phyloP scores from a whole-genome alignment of 2,797 vertebrate genomes.

The Mallotus villosus region DNA sequence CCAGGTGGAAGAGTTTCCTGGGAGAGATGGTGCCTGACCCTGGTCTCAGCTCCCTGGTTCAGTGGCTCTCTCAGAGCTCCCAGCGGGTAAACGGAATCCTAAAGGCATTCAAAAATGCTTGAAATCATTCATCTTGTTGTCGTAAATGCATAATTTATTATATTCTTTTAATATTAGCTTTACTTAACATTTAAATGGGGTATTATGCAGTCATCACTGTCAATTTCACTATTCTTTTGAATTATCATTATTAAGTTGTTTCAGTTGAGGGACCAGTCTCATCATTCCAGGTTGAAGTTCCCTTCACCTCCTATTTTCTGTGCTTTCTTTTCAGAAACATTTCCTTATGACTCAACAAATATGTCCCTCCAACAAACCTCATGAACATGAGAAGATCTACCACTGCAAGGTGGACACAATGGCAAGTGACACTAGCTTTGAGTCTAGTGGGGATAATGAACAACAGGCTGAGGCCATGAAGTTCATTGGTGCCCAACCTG shows the following conservation, averaged over 20 bases:
- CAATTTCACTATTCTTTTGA: no score
- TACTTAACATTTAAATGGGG: no score
- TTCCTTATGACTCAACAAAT: conserved; percentile 25
- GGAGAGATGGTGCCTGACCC: conserved; percentile 68
- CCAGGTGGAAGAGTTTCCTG: conserved; percentile 60
- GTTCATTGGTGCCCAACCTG: background rate
- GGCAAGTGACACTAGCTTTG: background rate
- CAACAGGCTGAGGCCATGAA: background rate
- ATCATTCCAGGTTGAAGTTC: background rate
- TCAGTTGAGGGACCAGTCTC: no score
- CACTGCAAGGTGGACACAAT: conserved; percentile 20
- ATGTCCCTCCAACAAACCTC: conserved; percentile 37
- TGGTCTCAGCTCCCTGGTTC: conserved; percentile 56
- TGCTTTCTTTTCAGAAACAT: background rate
- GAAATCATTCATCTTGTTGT: no score
- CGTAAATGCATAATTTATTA: no score
- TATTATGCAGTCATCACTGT: no score
- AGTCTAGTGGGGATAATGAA: background rate
- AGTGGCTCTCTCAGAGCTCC: conserved; percentile 46
- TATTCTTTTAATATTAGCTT: no score
- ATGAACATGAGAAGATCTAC: conserved; percentile 51
- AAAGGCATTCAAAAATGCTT: background rate
- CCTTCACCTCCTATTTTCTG: background rate
- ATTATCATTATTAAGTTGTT: no score
- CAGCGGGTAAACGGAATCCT: conserved; percentile 51